Percentiles rank a stretch among this genome's conserved stretches.
These are phyloP conservation scores for Archivesica marissinica DNA, from an alignment of 1,140 invertebrate genomes.

Conservation along the genomic window DNA sequence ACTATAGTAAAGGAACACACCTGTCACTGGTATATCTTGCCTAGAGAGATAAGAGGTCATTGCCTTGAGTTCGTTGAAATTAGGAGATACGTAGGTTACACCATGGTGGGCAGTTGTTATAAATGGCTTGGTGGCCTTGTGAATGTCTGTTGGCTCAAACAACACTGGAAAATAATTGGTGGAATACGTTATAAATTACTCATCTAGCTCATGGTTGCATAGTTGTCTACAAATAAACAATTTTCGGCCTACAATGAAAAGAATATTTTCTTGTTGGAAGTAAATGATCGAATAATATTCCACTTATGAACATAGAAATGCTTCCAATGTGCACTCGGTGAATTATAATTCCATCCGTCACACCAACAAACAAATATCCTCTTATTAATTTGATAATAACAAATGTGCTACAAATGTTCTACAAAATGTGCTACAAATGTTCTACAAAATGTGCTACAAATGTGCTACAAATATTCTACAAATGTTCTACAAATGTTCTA, in stretches of 20 bases:
- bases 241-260: not conserved
- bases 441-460: no score
- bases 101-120: slow-evolving; percentile 77
- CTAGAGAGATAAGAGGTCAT: slow-evolving; percentile 67
- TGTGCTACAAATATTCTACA: no score
- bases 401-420: no score
- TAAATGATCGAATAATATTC: not conserved
- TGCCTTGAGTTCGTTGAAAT: slow-evolving; percentile 88
- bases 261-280: not conserved
- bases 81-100: slow-evolving; percentile 89
- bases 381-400: no score
- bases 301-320: no score
- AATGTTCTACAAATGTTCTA: no score
- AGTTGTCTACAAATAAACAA: not conserved
- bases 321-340: no score
- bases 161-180: slow-evolving; percentile 88
- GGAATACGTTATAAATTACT: no score
- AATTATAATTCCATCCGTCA: no score
- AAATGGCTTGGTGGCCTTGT: slow-evolving; percentile 87
- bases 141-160: slow-evolving; percentile 89
- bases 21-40: not conserved
- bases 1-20: not conserved
- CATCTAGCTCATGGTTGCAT: no score
- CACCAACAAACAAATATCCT: no score
- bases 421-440: no score